phyloP scores from a whole-genome alignment of 2,888 invertebrate genomes.

The Timandra comae region DNA sequence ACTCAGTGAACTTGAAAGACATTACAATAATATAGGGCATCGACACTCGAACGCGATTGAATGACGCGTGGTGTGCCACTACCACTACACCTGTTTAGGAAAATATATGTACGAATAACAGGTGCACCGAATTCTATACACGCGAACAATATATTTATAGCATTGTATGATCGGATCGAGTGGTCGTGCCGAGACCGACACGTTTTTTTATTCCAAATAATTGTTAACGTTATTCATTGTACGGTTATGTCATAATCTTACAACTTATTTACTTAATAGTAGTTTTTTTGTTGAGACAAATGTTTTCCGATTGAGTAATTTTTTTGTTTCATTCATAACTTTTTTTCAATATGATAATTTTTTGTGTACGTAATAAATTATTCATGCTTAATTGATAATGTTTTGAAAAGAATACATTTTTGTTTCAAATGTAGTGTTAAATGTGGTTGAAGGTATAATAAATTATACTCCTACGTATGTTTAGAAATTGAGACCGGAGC shows the following conservation, averaged over 20 bases:
- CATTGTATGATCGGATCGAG: slow-evolving; percentile 27
- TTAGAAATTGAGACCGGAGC: slow-evolving; percentile 25
- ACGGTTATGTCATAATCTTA: slow-evolving; percentile 10
- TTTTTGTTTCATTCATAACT: slow-evolving; percentile 12
- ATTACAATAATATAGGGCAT: slow-evolving; percentile 70
- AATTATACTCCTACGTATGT: slow-evolving; percentile 17
- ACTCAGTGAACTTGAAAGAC: slow-evolving; percentile 71
- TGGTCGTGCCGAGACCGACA: slow-evolving; percentile 14
- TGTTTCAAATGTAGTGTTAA: too few species aligned
- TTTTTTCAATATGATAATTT: not conserved
- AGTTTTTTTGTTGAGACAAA: slow-evolving; percentile 16
- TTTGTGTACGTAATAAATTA: too few species aligned
- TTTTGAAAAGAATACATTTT: too few species aligned
- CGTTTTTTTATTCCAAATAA: slow-evolving; percentile 24
- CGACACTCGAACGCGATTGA: slow-evolving; percentile 49
- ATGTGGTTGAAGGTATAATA: slow-evolving; percentile 4
- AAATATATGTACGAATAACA: slow-evolving; percentile 47
- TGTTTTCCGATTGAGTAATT: slow-evolving; percentile 9
- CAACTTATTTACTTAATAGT: slow-evolving; percentile 12
- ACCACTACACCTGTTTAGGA: slow-evolving; percentile 58
- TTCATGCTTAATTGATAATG: too few species aligned
- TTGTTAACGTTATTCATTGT: slow-evolving; percentile 17
- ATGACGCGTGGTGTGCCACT: slow-evolving; percentile 33
- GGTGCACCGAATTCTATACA: slow-evolving; percentile 56
- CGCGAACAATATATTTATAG: slow-evolving; percentile 44